These are phyloP conservation scores for Andinoacara biseriatus DNA, from an alignment of 2,113 vertebrate genomes.

Conservation along the genomic window DNA sequence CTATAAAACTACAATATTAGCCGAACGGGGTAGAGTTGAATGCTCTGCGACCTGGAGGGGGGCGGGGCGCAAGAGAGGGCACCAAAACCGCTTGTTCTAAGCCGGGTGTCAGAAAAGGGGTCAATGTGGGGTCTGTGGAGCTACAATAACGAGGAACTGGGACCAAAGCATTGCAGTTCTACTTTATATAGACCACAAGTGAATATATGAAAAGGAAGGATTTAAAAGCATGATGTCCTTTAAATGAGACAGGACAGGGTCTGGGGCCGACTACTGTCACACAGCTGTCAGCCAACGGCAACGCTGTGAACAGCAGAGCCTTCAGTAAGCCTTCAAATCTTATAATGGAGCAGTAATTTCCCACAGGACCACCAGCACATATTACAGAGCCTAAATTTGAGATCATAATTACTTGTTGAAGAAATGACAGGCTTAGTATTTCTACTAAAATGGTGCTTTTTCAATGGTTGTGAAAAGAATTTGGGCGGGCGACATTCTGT, in stretches of 20 bases:
- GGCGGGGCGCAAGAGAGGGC: too few species aligned
- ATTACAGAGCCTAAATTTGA: background rate
- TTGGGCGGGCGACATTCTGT: background rate
- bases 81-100: too few species aligned
- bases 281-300: background rate
- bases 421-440: background rate
- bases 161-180: too few species aligned
- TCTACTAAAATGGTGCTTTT: background rate
- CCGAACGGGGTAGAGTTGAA: too few species aligned
- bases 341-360: background rate
- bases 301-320: background rate
- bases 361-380: background rate
- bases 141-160: too few species aligned
- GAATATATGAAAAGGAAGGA: too few species aligned
- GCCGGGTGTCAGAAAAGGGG: too few species aligned
- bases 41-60: too few species aligned
- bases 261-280: background rate
- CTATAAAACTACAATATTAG: too few species aligned
- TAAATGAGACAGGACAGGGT: background rate
- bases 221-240: too few species aligned
- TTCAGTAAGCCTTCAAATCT: conserved; percentile 10
- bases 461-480: background rate
- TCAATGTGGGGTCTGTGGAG: too few species aligned
- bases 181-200: too few species aligned
- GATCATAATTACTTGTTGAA: background rate